phyloP scores from a whole-genome alignment of 1,140 invertebrate species.

The Bombus polaris region DNA sequence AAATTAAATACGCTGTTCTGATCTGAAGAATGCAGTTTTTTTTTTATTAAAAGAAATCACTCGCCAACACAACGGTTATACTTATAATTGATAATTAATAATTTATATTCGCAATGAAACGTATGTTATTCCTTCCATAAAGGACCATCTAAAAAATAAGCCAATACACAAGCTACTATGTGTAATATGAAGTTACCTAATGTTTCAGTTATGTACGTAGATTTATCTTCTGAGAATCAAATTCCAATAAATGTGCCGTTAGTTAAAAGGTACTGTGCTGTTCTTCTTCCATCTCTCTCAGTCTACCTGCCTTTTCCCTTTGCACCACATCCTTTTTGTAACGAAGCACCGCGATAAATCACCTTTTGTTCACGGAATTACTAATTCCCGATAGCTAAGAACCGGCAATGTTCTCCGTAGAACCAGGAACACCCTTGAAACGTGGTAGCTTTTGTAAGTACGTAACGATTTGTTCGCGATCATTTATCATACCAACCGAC shows the following conservation, averaged over 20 bases:
- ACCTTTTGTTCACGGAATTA: slow-evolving; percentile 63
- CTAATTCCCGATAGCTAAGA: slow-evolving; percentile 50
- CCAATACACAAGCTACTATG: too few species aligned
- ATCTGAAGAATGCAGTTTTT: too few species aligned
- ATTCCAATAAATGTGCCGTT: background rate
- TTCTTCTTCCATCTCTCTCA: background rate
- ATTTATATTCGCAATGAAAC: too few species aligned
- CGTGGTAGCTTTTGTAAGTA: slow-evolving; percentile 47
- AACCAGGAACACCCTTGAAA: slow-evolving; percentile 41
- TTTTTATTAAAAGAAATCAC: too few species aligned
- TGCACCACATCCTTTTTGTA: background rate
- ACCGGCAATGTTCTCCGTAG: slow-evolving; percentile 28
- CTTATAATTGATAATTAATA: too few species aligned
- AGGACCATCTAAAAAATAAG: too few species aligned
- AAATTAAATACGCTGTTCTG: too few species aligned
- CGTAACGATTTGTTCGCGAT: slow-evolving; percentile 38
- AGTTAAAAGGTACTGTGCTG: background rate
- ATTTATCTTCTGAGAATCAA: background rate
- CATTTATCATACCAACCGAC: slow-evolving; percentile 41
- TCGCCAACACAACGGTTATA: too few species aligned
- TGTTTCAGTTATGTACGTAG: too few species aligned
- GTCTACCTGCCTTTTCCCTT: too few species aligned
- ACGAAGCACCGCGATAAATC: slow-evolving; percentile 59
- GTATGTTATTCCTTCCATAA: too few species aligned
- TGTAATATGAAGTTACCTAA: too few species aligned